Base-by-base conservation (phyloP, 2,113 vertebrate genomes). In the Ploceus nigricollis region DNA sequence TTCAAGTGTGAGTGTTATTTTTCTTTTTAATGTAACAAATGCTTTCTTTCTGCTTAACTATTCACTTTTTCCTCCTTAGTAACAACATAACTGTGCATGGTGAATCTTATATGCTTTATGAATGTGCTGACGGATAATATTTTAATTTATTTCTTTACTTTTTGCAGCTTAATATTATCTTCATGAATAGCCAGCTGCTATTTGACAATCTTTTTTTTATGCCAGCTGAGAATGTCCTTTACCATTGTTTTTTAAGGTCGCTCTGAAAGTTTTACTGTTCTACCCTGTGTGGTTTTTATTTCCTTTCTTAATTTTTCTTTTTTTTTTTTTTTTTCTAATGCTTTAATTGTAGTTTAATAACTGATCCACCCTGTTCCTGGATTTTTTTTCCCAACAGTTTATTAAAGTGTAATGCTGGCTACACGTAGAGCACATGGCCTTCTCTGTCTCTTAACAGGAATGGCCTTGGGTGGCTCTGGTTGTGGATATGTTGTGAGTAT, bases 291-390 rank as follows among this genome's bases (percentile, higher is more conserved):
- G 65, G 23, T 13, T 45, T 82, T 56, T 60, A 69, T 87, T 77
- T 77, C 54, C 54, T 53, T 77, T 50, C 10, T 35, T 11, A 0
- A 0, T 9, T 2, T 33, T 21, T 30, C 2, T 27, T 2, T 45
- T 16, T 61, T 50, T 1, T 57, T 51, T 50, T n/a, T 61, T 50
- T 1, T 57, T 51, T 50, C 31, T 1, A 20, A 63, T 69, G 25
- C 4, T 77, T 78, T 86, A 63, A 60, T 70, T 94, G 33, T 47
- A 22, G 19, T 54, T 80, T 70, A 71, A 31, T 86, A 63, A 47
- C 24, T 66, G 58, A 47, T 12, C 10, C 17, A 77, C 22, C 35
- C 87, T 81, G 16, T 89, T 87, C 22, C 45, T 50, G 11, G 9
- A 9, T 50, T 71, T 51, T 66, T 35, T 1, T 6, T 0, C 8